phyloP scores from a whole-genome alignment of 2,888 invertebrate species.

The Ligdia adustata region DNA sequence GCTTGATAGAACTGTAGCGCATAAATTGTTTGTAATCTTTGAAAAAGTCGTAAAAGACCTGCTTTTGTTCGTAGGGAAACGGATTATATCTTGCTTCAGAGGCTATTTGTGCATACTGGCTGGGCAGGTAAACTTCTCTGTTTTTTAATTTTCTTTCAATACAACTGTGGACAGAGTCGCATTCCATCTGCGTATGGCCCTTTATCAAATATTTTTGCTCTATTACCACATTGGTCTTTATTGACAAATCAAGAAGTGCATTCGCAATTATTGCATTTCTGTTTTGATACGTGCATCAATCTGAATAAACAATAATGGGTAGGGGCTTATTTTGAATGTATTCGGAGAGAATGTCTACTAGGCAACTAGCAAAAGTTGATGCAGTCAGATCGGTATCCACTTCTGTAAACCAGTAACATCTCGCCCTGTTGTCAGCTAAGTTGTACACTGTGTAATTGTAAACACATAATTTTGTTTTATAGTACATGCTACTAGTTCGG shows the following conservation, averaged over 20 bases:
- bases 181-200: conserved; percentile 38
- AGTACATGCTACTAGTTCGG: neutral
- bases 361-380: neutral
- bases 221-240: neutral
- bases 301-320: neutral
- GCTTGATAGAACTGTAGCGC: too few relatives aligned
- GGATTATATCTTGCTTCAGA: too few relatives aligned
- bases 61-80: too few relatives aligned
- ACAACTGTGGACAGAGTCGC: conserved; percentile 48
- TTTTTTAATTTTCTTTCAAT: conserved; percentile 50
- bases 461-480: neutral
- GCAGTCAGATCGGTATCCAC: neutral
- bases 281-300: neutral
- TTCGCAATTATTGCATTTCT: neutral
- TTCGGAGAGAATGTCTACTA: neutral
- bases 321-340: too few relatives aligned
- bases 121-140: neutral
- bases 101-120: too few relatives aligned
- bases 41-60: too few relatives aligned
- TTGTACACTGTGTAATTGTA: neutral
- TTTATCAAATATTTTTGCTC: conserved; percentile 20
- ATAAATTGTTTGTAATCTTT: too few relatives aligned
- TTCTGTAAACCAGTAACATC: neutral
- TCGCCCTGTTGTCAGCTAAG: neutral
- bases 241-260: neutral